Evolutionary conservation across 2,113 vertebrate genomes (phyloP), one percentile per base, ranked within the genome.

Genomic region (Ammospiza caudacuta): DNA sequence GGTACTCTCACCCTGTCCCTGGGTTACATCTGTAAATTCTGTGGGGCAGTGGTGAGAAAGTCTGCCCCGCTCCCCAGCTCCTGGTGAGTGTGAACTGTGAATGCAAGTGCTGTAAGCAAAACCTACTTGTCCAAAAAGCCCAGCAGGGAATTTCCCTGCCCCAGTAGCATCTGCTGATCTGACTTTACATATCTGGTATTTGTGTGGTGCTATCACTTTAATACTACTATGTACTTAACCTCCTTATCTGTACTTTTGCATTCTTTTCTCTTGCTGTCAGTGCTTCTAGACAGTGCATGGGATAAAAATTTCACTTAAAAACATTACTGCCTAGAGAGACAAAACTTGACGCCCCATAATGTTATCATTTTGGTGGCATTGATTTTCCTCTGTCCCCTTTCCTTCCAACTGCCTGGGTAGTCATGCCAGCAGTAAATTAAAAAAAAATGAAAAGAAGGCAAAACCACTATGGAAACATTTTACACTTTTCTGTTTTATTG

Each of bases 1-100:
- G 39, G 27, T 3, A 15, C 4, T 2, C 2, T 1, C 12, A 3
- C 21, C 41, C 33, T 13, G 15, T 13, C 27, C 37, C 0, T 12
- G 12, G 58, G 27, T 55, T 27, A 20, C 17, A 4, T 22, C 20
- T 52, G 2, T 31, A 9, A 29, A 23, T 47, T 35, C 54, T 44
- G 11, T 33, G 24, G 54, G 20, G 21, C 24, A 5, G 20, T 9
- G 25, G 6, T 35, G 35, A 49, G 27, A n/a, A 22, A 63, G 70
- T 11, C 43, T 35, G 10, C 52, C 47, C 5, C 1, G 0, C 27
- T 81, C 11, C 29, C 46, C 39, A 25, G 9, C 46, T 62, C 46
- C 63, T 22, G 41, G 28, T 43, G 63, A 29, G 21, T 76, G 66
- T 61, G 54, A 68, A 49, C 35, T 7, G 3, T 6, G 10, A 8